Base-by-base conservation (phyloP, 1,140 invertebrate genomes). In the Drosophila virilis region DNA sequence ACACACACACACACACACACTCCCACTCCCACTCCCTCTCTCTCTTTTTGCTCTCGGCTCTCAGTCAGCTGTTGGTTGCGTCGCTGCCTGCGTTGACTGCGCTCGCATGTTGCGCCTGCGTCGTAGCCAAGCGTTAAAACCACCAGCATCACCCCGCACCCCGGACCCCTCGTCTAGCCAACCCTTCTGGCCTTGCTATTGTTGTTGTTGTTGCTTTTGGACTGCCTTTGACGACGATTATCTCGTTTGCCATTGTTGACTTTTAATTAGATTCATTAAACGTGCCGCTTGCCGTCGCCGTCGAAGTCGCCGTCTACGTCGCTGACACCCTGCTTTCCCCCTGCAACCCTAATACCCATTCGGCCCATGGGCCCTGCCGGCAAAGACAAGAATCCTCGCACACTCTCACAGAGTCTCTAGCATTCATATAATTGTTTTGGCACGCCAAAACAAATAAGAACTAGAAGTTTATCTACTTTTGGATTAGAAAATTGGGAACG, bases 241-340 rank as follows among this genome's bases (percentile, higher is more conserved):
- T 89, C 84, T 89, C 85, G 77, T 84, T 88, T 83, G 84, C 67
- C 86, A 90, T 90, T 90, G 88, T 90, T 90, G 88, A 90, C 88
- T 90, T 90, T 90, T 90, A 90, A 90, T 90, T 90, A 90, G 88
- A 90, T 90, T 90, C 88, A 90, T 90, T 90, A 81, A 85, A 91
- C 78, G 88, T 81, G 79, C 85, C 83, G 84, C 84, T 77, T 89
- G 79, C 82, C 51, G 77, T 9, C 55, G 46, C 17, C 35, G 40
- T 35, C 42, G 48, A 28, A 37, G 52, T 22, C 22, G 76, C 82
- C 51, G 77, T 9, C 55, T 22, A 13, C 35, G 40, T 35, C 37
- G 42, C 22, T 22, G 22, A 35, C 42, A 45, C 62, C 62, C 57
- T 59, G 50, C 60, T 35, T 13, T 9, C 28, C 13, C 57, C 22